phyloP scores from a whole-genome alignment of 2,888 invertebrate species.

The Synanthedon andrenaeformis region DNA sequence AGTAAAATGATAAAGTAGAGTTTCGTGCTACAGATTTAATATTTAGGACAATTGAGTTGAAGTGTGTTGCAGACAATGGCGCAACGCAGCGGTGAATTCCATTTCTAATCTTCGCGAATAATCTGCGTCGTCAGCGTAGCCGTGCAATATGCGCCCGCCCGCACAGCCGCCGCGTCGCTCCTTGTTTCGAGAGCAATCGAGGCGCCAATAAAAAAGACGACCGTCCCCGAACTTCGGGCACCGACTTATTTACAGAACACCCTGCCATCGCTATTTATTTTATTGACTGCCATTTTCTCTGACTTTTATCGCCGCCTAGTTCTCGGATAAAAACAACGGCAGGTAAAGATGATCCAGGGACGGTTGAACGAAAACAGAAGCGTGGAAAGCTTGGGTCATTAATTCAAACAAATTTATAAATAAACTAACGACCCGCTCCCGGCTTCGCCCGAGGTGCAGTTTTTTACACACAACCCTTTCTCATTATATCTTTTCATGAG shows the following conservation, averaged over 20 bases:
- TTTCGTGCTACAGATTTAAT: constrained; percentile 1
- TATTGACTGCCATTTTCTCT: constrained; percentile 69
- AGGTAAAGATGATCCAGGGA: constrained; percentile 31
- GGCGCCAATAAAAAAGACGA: constrained; percentile 71
- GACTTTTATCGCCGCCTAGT: constrained; percentile 67
- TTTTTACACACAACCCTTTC: no score
- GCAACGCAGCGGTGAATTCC: constrained; percentile 36
- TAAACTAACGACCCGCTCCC: no score
- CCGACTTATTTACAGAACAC: constrained; percentile 70
- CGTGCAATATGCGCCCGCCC: constrained; percentile 44
- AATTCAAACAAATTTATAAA: no score
- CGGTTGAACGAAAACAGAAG: not conserved
- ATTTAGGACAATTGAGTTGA: constrained; percentile 2
- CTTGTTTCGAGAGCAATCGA: constrained; percentile 69
- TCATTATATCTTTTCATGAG: no score
- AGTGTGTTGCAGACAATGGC: constrained; percentile 24
- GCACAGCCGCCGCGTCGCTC: constrained; percentile 21
- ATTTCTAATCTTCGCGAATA: constrained; percentile 55
- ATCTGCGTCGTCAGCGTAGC: constrained; percentile 56
- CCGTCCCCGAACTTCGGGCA: constrained; percentile 49
- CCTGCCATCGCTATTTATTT: constrained; percentile 69
- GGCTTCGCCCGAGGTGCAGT: no score
- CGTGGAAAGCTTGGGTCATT: no score
- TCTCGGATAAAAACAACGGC: constrained; percentile 59
- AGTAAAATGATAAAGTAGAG: not conserved